phyloP scores from a whole-genome alignment of 2,797 vertebrate species.

The Anas bahamensis region DNA sequence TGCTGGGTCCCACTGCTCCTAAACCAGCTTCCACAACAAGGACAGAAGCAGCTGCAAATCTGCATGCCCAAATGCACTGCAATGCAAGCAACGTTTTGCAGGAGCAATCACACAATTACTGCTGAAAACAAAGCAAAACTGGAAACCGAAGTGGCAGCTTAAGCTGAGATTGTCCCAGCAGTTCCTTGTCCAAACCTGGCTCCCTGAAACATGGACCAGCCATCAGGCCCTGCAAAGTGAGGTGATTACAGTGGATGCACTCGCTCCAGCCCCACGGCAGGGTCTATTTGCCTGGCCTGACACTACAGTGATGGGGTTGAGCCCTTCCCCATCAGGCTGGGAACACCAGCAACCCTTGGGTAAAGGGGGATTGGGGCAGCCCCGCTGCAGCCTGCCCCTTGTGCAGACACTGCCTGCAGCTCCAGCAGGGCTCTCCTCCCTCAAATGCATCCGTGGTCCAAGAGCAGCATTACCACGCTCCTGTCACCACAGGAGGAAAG shows the following conservation, averaged over 20 bases:
- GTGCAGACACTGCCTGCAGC: neutral
- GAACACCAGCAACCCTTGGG: too few relatives aligned
- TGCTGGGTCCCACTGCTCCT: neutral
- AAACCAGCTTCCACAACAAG: neutral
- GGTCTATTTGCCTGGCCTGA: neutral
- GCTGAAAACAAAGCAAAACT: neutral
- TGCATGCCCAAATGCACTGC: neutral
- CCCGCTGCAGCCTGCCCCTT: neutral
- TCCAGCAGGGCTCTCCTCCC: neutral
- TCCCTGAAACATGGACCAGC: neutral
- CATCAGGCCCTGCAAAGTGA: neutral
- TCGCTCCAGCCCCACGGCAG: neutral
- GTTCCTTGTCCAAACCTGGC: neutral
- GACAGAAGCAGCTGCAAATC: neutral
- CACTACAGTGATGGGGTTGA: neutral
- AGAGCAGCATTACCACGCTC: neutral
- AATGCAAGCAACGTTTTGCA: neutral
- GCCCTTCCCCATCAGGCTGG: neutral
- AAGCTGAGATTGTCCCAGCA: neutral
- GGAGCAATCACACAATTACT: rapidly evolving
- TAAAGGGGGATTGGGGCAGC: neutral
- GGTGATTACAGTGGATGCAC: neutral
- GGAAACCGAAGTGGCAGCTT: neutral
- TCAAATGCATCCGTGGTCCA: neutral
- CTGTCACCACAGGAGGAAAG: neutral